phyloP scores from a whole-genome alignment of 2,113 vertebrate genomes.

The Microcebus lehilahytsara region DNA sequence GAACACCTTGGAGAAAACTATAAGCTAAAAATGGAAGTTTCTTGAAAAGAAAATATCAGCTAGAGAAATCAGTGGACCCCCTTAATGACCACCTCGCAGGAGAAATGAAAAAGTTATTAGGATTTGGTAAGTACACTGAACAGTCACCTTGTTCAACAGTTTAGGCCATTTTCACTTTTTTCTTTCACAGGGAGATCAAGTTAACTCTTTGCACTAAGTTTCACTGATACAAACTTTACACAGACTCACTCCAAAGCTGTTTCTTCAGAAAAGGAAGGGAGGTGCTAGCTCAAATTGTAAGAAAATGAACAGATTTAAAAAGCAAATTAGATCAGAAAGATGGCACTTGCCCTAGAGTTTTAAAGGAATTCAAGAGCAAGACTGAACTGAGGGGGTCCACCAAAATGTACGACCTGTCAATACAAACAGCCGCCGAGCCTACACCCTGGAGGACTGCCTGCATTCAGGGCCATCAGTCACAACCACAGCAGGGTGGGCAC shows the following conservation, averaged over 20 bases:
- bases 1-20: neutral
- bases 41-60: neutral
- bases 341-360: neutral
- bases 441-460: fast-evolving
- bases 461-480: neutral
- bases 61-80: neutral
- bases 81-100: neutral
- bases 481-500: neutral
- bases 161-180: neutral
- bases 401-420: neutral
- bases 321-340: neutral
- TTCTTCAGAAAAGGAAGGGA: neutral
- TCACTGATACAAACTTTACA: neutral
- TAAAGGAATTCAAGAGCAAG: neutral
- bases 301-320: neutral
- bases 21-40: neutral
- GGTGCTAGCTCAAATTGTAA: neutral
- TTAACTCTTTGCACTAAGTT: neutral
- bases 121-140: neutral
- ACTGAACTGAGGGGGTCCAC: neutral
- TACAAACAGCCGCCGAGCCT: neutral
- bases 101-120: neutral
- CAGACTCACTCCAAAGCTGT: neutral
- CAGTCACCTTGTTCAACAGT: neutral
- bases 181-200: neutral